Evolutionary conservation across 1,140 invertebrate species (phyloP), one percentile per base, ranked within the genome.

Genomic region (Trichonephila inaurata): DNA sequence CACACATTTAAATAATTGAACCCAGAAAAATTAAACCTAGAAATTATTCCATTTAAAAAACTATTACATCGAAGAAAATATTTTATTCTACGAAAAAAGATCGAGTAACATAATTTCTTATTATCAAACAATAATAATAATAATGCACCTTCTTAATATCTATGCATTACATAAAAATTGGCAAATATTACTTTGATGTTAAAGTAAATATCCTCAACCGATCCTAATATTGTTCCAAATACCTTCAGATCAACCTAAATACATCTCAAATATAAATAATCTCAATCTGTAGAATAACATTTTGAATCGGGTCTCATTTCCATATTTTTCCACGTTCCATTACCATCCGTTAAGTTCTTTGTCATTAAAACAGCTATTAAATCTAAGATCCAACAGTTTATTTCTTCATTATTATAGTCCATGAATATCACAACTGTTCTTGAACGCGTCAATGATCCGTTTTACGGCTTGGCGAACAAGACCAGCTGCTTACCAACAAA

Each of bases 291-390:
- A 21, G 8, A 69, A 69, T n/a, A 28, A 69, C 24, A n/a, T 24
- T 69, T 24, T 24, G 66, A 69, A 69, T 24, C 66, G 66, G 66
- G 66, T 24, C 66, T 69, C 66, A 69, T 69, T 69, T 69, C 66
- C 66, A 69, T 69, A 69, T 69, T 69, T 66, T 66, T 69, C 66
- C 66, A 69, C n/a, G 66, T 28, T 69, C n/a, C n/a, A 69, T 51
- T 51, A 51, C 51, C 51, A 51, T 51, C 51, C 51, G 51, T 51
- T 51, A 51, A 10, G 51, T 51, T 51, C 10, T 51, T 12, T 51
- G 10, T 69, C 66, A 69, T 69, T 69, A 69, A 24, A 69, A 69
- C 66, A 69, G 66, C 21, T 24, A 69, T 69, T 69, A 69, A n/a
- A n/a, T 14, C 19, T 69, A 69, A 28, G 66, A 69, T 69, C n/a